Percentiles rank a stretch among this genome's conserved stretches.
Conservation (phyloP, 2,797 vertebrate species). For the Oreonectes daqikongensis region DNA sequence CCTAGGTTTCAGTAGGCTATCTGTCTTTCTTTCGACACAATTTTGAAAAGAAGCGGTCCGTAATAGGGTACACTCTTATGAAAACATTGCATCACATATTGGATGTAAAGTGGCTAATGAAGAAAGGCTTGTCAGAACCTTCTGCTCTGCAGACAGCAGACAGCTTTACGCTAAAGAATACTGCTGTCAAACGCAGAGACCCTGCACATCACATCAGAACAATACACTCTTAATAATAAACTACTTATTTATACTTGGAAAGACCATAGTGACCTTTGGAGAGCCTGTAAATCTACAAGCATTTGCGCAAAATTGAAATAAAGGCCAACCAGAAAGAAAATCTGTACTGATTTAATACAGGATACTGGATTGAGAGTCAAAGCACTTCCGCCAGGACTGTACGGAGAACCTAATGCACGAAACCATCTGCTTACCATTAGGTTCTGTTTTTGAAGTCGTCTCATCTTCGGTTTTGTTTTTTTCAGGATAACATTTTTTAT, state of each 20-base stretch:
- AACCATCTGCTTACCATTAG: constrained; percentile 71
- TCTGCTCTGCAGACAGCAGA: constrained; percentile 65
- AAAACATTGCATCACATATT: background rate
- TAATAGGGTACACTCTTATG: background rate
- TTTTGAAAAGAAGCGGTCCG: background rate
- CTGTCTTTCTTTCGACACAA: background rate
- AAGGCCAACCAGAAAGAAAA: constrained; percentile 8
- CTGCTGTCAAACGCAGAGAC: constrained; percentile 72
- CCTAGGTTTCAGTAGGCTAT: background rate
- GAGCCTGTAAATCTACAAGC: background rate
- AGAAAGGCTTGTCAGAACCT: constrained; percentile 69
- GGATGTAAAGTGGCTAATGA: constrained; percentile 36
- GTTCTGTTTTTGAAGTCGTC: constrained; percentile 60
- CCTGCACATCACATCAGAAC: constrained; percentile 13
- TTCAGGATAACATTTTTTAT: constrained; percentile 49
- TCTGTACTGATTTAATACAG: constrained; percentile 2
- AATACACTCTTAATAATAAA: constrained; percentile 36
- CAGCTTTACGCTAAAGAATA: constrained; percentile 55
- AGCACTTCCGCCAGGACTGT: background rate
- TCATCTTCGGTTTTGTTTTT: constrained; percentile 65
- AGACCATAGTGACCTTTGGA: background rate
- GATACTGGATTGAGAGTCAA: constrained; percentile 6
- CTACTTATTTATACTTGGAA: constrained; percentile 21
- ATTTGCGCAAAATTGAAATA: constrained; percentile 24
- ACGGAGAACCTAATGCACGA: constrained; percentile 46